Evolutionary conservation across 2,113 vertebrate species (phyloP).

Genomic region (Proteles cristata): DNA sequence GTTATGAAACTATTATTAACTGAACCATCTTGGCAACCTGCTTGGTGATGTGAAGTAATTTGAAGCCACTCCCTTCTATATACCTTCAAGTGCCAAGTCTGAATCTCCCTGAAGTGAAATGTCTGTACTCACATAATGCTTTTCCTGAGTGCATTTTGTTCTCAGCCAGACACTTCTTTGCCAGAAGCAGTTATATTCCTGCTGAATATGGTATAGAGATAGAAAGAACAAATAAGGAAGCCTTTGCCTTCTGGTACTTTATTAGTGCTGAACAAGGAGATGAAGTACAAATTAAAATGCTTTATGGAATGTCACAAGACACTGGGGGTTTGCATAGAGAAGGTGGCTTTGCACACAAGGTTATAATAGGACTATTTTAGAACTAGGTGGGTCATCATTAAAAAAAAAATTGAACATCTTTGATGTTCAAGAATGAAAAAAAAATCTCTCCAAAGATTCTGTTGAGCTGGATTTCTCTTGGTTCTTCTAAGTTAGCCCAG

Average conservation of each 20-base stretch:
- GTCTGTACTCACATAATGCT: not conserved
- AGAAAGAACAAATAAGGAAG: not conserved
- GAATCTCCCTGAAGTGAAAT: not conserved
- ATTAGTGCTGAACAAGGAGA: not conserved
- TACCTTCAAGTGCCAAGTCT: not conserved
- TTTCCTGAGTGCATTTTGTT: not conserved
- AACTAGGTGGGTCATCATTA: not conserved
- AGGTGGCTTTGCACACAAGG: not conserved
- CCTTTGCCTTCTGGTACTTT: not conserved
- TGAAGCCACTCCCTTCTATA: not conserved
- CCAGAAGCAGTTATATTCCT: not conserved
- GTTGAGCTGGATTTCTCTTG: not conserved
- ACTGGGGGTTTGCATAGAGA: not conserved
- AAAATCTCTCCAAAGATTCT: not conserved
- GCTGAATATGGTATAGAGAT: not conserved
- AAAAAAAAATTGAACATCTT: not conserved
- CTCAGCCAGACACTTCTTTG: not conserved
- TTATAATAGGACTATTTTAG: not conserved
- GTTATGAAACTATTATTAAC: not conserved
- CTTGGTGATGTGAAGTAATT: not conserved
- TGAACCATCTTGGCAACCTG: accelerated
- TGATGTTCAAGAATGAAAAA: not conserved
- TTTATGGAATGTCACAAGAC: not conserved
- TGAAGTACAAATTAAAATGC: not conserved
- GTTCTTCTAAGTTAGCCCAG: not conserved